Conservation (phyloP, 2,888 invertebrate genomes). For the Oxyteleia sp. region DNA sequence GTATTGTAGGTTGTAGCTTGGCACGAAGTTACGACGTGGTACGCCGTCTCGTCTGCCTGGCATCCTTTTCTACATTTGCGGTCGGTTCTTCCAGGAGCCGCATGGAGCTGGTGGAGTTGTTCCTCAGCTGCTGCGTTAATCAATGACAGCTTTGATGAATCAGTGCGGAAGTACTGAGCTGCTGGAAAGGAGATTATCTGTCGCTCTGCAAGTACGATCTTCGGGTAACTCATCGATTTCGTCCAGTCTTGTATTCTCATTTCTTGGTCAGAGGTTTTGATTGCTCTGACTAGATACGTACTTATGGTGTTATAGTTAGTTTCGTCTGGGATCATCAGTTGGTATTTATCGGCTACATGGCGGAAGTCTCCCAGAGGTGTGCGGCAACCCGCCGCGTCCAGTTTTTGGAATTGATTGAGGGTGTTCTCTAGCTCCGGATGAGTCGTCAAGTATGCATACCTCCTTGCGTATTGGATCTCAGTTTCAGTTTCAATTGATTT, state of each 20-base stretch:
- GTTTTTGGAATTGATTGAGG: neutral
- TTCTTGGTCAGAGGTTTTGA: neutral
- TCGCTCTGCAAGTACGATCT: neutral
- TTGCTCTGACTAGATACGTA: neutral
- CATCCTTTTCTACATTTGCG: conserved; percentile 21
- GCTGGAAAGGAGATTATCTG: conserved; percentile 1
- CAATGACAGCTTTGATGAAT: conserved; percentile 7
- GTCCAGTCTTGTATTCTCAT: neutral
- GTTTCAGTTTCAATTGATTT: conserved; percentile 20
- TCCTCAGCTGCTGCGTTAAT: conserved; percentile 28
- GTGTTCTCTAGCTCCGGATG: conserved; percentile 4
- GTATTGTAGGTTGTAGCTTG: neutral
- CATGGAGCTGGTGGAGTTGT: conserved; percentile 12
- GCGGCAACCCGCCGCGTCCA: neutral
- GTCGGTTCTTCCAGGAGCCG: conserved; percentile 10
- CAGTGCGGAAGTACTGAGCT: neutral
- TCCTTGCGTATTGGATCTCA: conserved; percentile 26
- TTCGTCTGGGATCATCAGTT: neutral
- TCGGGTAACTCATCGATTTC: neutral
- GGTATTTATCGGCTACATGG: conserved; percentile 4
- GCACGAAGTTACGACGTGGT: conserved; percentile 27
- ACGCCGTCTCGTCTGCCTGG: conserved; percentile 11
- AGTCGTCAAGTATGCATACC: neutral
- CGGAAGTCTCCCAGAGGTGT: conserved; percentile 2
- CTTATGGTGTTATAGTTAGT: neutral